phyloP scores from a whole-genome alignment of 2,888 invertebrate genomes.

The Phalera bucephala region DNA sequence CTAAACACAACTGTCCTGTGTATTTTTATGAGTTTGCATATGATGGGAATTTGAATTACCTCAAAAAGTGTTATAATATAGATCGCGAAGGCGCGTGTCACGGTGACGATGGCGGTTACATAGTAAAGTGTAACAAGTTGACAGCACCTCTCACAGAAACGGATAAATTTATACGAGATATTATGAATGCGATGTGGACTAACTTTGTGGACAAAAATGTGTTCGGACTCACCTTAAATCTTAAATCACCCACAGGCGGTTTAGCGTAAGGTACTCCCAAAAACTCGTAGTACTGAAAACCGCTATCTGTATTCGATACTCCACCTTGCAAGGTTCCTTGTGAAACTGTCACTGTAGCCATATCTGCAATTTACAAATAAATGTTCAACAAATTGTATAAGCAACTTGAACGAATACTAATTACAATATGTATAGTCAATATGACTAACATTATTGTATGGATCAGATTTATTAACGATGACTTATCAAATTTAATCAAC shows the following conservation, averaged over 20 bases:
- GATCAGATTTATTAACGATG: too few relatives aligned
- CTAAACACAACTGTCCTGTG: constrained; percentile 63
- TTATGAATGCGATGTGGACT: constrained; percentile 83
- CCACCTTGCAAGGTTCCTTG: constrained; percentile 63
- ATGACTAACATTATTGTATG: too few relatives aligned
- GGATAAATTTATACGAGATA: constrained; percentile 61
- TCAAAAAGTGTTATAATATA: constrained; percentile 69
- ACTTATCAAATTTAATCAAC: too few relatives aligned
- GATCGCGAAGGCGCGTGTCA: constrained; percentile 81
- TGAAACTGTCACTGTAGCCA: constrained; percentile 45
- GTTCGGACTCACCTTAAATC: constrained; percentile 55
- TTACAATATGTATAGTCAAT: too few relatives aligned
- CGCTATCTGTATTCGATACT: constrained; percentile 50
- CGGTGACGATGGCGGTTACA: constrained; percentile 83
- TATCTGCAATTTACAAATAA: too few relatives aligned
- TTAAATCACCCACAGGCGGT: constrained; percentile 69
- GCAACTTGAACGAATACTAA: too few relatives aligned
- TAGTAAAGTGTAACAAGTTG: constrained; percentile 65
- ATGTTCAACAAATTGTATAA: too few relatives aligned
- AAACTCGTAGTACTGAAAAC: constrained; percentile 65
- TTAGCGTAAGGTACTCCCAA: constrained; percentile 79
- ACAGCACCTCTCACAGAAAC: constrained; percentile 41
- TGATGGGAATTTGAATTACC: constrained; percentile 77
- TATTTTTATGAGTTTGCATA: constrained; percentile 84
- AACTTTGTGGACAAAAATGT: too few relatives aligned